Conservation (phyloP, 2,888 invertebrate genomes). For the Papilio protenor region DNA sequence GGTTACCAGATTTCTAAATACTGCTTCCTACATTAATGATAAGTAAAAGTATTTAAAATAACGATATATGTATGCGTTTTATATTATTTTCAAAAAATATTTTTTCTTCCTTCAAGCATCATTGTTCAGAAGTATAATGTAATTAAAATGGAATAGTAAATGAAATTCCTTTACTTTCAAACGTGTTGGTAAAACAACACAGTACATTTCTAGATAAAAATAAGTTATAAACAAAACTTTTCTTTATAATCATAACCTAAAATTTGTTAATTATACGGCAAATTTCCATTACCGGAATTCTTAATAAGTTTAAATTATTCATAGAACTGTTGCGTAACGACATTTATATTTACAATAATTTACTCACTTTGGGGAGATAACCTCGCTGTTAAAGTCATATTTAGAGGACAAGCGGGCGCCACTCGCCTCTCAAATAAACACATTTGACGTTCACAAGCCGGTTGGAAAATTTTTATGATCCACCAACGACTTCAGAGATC, state of each 20-base stretch:
- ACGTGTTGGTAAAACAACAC: conserved; percentile 25
- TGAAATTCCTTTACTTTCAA: not conserved
- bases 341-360: conserved; percentile 3
- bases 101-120: no score
- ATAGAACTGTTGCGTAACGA: not conserved
- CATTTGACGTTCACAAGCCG: conserved; percentile 62
- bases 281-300: not conserved
- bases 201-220: not conserved
- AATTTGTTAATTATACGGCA: not conserved
- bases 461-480: conserved; percentile 51
- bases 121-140: no score
- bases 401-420: conserved; percentile 61
- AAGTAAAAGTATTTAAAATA: not conserved
- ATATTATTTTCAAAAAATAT: not conserved
- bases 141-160: no score
- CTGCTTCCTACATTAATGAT: not conserved
- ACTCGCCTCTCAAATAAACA: conserved; percentile 67
- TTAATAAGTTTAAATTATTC: not conserved
- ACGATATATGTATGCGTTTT: not conserved
- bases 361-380: conserved; percentile 74
- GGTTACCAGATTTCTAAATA: not conserved
- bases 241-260: conserved; percentile 4
- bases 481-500: conserved; percentile 61
- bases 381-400: conserved; percentile 76
- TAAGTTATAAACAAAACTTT: not conserved